Evolutionary conservation across 2,797 vertebrate species (phyloP).

Genomic region (Rallus crepitans): DNA sequence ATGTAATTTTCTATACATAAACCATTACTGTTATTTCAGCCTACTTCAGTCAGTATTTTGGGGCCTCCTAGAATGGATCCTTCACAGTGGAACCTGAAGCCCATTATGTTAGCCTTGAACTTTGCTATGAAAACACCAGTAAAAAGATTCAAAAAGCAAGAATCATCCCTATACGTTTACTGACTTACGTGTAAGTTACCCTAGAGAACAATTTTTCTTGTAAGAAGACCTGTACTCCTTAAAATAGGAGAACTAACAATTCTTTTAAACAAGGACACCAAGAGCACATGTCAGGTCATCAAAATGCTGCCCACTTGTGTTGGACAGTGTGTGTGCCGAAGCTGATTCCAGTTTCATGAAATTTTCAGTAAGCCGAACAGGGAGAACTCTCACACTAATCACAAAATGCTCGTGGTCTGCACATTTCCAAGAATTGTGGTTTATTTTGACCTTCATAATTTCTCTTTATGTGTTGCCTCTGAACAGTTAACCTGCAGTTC

Average conservation of each 20-base stretch:
- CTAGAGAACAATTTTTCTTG: not conserved
- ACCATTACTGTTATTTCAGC: not conserved
- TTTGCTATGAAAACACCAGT: not conserved
- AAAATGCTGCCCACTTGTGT: not conserved
- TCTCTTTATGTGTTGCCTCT: not conserved
- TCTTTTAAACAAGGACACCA: not conserved
- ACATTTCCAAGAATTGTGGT: not conserved
- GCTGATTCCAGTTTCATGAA: not conserved
- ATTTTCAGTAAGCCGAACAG: not conserved
- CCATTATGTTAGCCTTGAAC: not conserved
- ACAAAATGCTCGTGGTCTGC: not conserved
- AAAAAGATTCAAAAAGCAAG: not conserved
- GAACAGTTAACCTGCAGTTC: not conserved
- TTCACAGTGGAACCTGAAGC: not conserved
- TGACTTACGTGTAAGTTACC: not conserved
- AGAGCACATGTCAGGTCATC: not conserved
- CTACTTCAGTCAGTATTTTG: not conserved
- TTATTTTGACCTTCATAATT: not conserved
- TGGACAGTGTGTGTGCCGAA: not conserved
- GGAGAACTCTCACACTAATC: not conserved
- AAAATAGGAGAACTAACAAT: not conserved
- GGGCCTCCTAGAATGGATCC: not conserved
- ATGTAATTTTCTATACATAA: not conserved
- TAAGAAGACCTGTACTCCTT: not conserved
- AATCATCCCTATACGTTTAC: not conserved